phyloP scores from a whole-genome alignment of 37 sponge, comb jelly and placozoan species.

The Axinella damicornis region DNA sequence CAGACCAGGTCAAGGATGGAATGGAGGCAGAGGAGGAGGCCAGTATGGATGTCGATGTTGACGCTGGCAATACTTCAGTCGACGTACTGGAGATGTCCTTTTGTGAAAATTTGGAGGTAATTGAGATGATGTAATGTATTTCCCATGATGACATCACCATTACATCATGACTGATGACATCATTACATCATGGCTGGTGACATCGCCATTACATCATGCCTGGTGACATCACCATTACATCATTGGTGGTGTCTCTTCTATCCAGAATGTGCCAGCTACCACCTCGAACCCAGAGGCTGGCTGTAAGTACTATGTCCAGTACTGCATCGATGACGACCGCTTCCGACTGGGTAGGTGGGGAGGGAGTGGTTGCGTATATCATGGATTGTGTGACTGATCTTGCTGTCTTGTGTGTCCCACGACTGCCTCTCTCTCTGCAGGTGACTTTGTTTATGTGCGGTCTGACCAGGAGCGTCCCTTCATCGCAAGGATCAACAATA shows the following conservation, averaged over 20 bases:
- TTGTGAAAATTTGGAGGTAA: not conserved
- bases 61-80: not conserved
- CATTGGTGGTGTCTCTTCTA: not conserved
- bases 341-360: conserved; percentile 70
- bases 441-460: conserved; percentile 93
- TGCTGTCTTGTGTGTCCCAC: not conserved
- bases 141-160: too few relatives aligned
- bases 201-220: not conserved
- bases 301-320: conserved; percentile 78
- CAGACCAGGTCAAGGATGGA: conserved; percentile 1
- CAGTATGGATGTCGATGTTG: not conserved
- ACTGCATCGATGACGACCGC: conserved; percentile 72
- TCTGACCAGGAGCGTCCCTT: conserved; percentile 87
- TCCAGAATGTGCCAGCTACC: conserved; percentile 33
- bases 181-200: not conserved
- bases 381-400: not conserved
- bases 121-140: too few relatives aligned
- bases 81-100: conserved; percentile 37
- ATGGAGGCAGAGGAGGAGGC: conserved; percentile 31
- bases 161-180: too few relatives aligned
- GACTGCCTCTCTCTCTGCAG: conserved; percentile 26
- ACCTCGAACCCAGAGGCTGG: conserved; percentile 45
- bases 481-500: conserved; percentile 89
- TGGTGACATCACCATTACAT: not conserved
- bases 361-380: not conserved